Conservation (phyloP, 2,113 vertebrate species). For the Fulica atra region DNA sequence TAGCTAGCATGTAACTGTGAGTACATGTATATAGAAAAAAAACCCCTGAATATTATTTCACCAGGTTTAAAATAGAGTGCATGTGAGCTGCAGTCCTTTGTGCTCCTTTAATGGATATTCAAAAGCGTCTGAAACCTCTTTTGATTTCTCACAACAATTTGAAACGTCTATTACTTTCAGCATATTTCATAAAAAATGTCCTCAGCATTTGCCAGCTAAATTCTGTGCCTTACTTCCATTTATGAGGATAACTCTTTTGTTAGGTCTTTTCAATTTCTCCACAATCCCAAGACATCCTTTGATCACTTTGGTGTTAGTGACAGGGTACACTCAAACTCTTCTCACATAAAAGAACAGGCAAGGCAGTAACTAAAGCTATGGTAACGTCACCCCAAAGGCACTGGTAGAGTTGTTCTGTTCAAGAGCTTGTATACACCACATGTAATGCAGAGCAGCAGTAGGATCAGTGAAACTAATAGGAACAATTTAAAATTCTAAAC, state of each 20-base stretch:
- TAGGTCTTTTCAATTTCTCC: neutral
- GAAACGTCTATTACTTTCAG: neutral
- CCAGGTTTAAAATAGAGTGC: neutral
- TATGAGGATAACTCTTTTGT: neutral
- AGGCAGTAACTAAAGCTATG: neutral
- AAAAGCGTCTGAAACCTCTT: neutral
- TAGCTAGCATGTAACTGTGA: neutral
- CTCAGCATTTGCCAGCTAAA: neutral
- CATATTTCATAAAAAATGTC: neutral
- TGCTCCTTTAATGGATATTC: neutral
- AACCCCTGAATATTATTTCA: neutral
- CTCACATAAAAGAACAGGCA: neutral
- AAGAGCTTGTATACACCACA: neutral
- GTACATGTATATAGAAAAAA: neutral
- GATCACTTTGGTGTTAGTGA: neutral
- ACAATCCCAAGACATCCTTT: neutral
- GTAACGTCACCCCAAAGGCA: neutral
- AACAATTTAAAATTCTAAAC: neutral
- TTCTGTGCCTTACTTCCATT: neutral
- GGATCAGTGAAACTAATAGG: neutral
- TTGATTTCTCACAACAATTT: neutral
- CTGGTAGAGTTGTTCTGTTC: neutral
- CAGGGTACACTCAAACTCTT: neutral
- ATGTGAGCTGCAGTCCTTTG: neutral
- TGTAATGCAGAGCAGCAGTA: neutral